Evolutionary conservation across 2,888 invertebrate genomes (phyloP).

Genomic region (Calameuta filiformis): DNA sequence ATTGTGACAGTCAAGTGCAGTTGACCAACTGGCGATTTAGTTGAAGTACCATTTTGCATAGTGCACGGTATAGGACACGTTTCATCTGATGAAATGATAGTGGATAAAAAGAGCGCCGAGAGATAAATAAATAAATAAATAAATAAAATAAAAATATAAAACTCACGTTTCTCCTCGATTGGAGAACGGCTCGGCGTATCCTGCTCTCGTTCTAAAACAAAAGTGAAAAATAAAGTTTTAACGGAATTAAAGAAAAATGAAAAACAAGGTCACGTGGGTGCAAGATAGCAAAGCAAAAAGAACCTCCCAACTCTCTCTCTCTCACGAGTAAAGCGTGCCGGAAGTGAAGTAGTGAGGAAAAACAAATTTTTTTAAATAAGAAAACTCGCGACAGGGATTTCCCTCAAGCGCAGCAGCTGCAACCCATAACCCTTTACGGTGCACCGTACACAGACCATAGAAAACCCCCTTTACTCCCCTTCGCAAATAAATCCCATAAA

Average conservation of each 20-base stretch:
- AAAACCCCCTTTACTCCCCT: no score
- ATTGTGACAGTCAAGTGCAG: constrained; percentile 36
- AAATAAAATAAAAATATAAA: constrained; percentile 34
- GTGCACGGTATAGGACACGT: neutral
- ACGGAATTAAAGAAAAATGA: constrained; percentile 24
- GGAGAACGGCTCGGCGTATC: constrained; percentile 47
- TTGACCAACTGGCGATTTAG: constrained; percentile 52
- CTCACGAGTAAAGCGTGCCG: neutral
- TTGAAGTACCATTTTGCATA: constrained; percentile 26
- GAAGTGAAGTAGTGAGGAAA: neutral
- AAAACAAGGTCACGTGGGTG: neutral
- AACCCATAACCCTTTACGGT: neutral
- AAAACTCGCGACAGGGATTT: neutral
- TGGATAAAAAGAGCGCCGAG: neutral
- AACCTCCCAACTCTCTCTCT: neutral
- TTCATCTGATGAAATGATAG: neutral
- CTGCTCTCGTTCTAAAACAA: constrained; percentile 54
- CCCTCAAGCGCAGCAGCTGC: neutral
- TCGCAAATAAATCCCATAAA: neutral
- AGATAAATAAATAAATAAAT: neutral
- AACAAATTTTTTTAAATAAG: neutral
- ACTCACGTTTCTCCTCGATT: constrained; percentile 56
- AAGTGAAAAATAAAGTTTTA: constrained; percentile 38
- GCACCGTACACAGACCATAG: neutral
- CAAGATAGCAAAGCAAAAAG: neutral